These are phyloP conservation scores for Luscinia megarhynchos DNA, from an alignment of 2,797 vertebrate species.

Conservation along the genomic window DNA sequence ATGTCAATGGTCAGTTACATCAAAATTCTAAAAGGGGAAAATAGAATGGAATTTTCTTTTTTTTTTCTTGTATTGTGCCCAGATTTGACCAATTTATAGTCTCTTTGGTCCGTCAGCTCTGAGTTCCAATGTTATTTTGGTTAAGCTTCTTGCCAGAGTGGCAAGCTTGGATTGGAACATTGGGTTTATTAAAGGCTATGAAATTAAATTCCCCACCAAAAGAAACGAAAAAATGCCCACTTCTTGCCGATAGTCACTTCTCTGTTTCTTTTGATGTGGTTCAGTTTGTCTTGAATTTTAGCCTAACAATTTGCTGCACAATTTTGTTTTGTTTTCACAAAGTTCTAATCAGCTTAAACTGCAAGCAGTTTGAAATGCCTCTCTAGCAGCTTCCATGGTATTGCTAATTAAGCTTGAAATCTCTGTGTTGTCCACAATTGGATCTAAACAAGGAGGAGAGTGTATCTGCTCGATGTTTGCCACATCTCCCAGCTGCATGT, in stretches of 20 bases:
- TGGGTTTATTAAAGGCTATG: slow-evolving; percentile 55
- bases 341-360: slow-evolving; percentile 65
- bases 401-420: slow-evolving; percentile 58
- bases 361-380: slow-evolving; percentile 19
- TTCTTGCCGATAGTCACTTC: slow-evolving; percentile 2
- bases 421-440: slow-evolving; percentile 46
- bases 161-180: slow-evolving; percentile 38
- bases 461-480: neutral
- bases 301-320: slow-evolving; percentile 5
- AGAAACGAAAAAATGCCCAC: neutral
- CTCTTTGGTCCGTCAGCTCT: slow-evolving; percentile 4
- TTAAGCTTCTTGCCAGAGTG: slow-evolving; percentile 58
- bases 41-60: slow-evolving; percentile 52
- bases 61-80: slow-evolving; percentile 38
- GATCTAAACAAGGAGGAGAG: slow-evolving; percentile 54
- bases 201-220: slow-evolving; percentile 47
- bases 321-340: slow-evolving; percentile 54
- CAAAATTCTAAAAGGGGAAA: slow-evolving; percentile 62
- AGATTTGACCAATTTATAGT: slow-evolving; percentile 48
- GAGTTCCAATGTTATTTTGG: slow-evolving; percentile 64
- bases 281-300: slow-evolving; percentile 44
- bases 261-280: slow-evolving; percentile 45
- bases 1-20: slow-evolving; percentile 69
- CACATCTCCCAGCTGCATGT: slow-evolving; percentile 38
- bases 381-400: neutral